Percentiles rank a stretch among this genome's conserved stretches.
Evolutionary conservation across 30 jellyfish, hydroid and myxozoan genomes (phyloP).

Genomic region (Hydra vulgaris): DNA sequence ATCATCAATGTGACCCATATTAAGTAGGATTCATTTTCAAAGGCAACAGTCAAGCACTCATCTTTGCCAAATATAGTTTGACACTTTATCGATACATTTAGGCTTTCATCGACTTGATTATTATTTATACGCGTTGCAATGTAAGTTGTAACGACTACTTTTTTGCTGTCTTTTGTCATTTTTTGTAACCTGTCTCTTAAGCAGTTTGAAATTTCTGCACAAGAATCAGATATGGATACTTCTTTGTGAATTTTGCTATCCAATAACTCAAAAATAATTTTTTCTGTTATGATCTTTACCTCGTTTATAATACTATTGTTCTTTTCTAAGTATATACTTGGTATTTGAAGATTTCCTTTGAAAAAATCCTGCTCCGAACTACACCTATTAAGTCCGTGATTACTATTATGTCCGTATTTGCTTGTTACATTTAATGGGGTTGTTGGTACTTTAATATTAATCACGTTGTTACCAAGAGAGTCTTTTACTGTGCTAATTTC

Average conservation of each 20-base stretch:
- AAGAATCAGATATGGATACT: background rate
- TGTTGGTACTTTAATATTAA: background rate
- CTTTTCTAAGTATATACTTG: background rate
- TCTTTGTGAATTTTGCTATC: background rate
- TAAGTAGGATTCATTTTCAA: background rate
- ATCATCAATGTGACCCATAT: background rate
- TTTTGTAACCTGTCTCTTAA: background rate
- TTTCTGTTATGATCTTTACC: background rate
- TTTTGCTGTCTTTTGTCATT: background rate
- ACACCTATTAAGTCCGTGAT: background rate
- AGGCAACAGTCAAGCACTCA: conserved; percentile 3
- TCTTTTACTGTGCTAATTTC: background rate
- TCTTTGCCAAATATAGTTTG: background rate
- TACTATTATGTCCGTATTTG: background rate
- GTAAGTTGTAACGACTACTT: conserved; percentile 1
- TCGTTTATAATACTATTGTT: background rate
- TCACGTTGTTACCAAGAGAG: background rate
- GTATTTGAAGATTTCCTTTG: background rate
- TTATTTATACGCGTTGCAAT: background rate
- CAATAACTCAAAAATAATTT: background rate
- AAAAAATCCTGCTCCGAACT: background rate
- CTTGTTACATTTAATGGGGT: background rate
- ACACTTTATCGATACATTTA: background rate
- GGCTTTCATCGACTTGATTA: background rate
- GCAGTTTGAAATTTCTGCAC: background rate